Percentiles rank a stretch among this genome's conserved stretches.
Evolutionary conservation across 2,113 vertebrate species (phyloP).

Genomic region (Paradisaea rubra): DNA sequence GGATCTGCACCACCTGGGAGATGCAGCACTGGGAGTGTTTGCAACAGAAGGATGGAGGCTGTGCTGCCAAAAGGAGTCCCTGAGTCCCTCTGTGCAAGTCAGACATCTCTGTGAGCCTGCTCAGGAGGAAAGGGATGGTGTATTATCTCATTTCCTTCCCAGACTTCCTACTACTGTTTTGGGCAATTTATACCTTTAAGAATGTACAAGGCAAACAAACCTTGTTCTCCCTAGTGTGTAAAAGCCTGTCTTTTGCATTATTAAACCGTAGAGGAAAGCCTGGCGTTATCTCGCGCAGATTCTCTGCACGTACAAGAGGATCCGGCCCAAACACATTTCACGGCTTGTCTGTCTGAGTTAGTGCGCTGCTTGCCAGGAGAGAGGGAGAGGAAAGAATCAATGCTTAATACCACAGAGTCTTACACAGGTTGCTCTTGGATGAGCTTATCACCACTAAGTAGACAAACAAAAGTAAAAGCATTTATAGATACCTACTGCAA

Average conservation of each 20-base stretch:
- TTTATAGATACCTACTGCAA: neutral
- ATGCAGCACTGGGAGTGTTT: neutral
- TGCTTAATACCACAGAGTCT: neutral
- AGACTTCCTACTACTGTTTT: constrained; percentile 62
- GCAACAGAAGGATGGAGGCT: neutral
- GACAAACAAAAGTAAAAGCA: constrained; percentile 5
- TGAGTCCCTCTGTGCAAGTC: neutral
- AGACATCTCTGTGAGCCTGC: neutral
- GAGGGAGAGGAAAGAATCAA: constrained; percentile 29
- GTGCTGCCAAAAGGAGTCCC: neutral
- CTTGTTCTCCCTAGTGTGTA: constrained; percentile 16
- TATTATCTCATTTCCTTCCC: constrained; percentile 60
- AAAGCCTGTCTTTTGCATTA: constrained; percentile 48
- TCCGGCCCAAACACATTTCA: constrained; percentile 41
- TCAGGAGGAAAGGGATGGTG: constrained; percentile 44
- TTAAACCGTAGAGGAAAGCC: neutral
- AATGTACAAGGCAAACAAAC: constrained; percentile 49
- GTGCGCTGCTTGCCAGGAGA: neutral
- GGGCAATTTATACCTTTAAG: constrained; percentile 55
- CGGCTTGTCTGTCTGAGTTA: constrained; percentile 43
- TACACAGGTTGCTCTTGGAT: neutral
- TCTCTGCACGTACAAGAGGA: constrained; percentile 20
- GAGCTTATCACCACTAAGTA: constrained; percentile 9
- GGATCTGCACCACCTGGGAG: neutral
- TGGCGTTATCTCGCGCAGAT: neutral